Conservation (phyloP, 2,797 vertebrate genomes). For the Coendou prehensilis region DNA sequence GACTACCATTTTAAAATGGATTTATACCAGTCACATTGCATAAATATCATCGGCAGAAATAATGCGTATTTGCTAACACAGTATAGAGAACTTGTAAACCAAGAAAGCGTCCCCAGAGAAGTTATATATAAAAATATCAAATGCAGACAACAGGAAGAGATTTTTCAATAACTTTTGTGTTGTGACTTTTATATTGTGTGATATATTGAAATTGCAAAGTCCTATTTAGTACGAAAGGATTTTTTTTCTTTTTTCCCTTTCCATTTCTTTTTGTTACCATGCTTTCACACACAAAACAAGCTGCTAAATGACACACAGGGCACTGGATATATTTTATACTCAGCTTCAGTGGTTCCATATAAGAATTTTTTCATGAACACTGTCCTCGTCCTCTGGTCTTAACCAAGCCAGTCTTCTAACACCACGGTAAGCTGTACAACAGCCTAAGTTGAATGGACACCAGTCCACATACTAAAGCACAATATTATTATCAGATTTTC, state of each 20-base stretch:
- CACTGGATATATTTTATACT: neutral
- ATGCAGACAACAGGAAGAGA: neutral
- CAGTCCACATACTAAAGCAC: neutral
- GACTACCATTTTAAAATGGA: neutral
- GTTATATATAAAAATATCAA: conserved; percentile 24
- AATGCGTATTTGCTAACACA: conserved; percentile 17
- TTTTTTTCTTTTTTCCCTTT: neutral
- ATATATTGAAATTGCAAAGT: neutral
- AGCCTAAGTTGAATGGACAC: neutral
- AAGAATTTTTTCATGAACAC: neutral
- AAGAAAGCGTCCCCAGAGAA: neutral
- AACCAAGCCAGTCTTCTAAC: neutral
- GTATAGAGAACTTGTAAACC: conserved; percentile 28
- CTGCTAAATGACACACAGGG: neutral
- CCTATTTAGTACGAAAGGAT: conserved; percentile 11
- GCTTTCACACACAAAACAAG: neutral
- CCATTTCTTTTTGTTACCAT: neutral
- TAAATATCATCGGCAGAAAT: conserved; percentile 44
- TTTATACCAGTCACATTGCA: neutral
- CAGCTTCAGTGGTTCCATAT: neutral
- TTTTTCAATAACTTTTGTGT: conserved; percentile 41
- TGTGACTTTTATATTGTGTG: conserved; percentile 12
- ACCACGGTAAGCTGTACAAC: neutral
- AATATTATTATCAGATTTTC: neutral
- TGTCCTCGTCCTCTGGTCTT: neutral